Conservation (phyloP, 37 sponge, comb jelly and placozoan genomes). For the Mnemiopsis leidyi region DNA sequence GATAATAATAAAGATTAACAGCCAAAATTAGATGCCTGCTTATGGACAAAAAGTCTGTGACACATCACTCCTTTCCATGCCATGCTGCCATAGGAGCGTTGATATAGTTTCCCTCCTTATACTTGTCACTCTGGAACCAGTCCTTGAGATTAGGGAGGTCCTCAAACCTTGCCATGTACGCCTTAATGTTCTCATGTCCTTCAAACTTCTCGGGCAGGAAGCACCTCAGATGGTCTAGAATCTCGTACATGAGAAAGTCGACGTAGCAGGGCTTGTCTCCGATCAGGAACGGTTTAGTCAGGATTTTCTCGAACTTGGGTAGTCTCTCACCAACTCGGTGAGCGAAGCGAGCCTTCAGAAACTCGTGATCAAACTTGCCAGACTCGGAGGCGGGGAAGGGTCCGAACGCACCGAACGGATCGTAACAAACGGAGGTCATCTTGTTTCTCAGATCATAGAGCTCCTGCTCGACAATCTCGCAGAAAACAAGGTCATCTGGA, state of each 20-base stretch:
- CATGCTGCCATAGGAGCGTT: conserved; percentile 32
- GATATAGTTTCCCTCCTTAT: neutral
- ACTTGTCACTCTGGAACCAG: conserved; percentile 3
- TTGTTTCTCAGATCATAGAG: neutral
- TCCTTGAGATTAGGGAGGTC: neutral
- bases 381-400: neutral
- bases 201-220: conserved; percentile 12
- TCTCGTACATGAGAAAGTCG: conserved; percentile 56
- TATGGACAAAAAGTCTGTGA: neutral
- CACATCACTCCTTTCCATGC: conserved; percentile 28
- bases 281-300: neutral
- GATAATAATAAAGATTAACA: too few species aligned
- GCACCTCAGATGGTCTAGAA: conserved; percentile 2
- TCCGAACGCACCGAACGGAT: neutral
- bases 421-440: conserved; percentile 1
- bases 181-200: neutral
- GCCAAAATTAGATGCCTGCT: too few species aligned
- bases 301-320: neutral
- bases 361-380: conserved; percentile 51
- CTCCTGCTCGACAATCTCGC: conserved; percentile 51
- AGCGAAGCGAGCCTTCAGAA: neutral
- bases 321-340: neutral
- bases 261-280: conserved; percentile 20
- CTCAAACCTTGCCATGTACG: neutral
- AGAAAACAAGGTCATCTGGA: neutral